These are phyloP conservation scores for Thereva nobilitata DNA, from an alignment of 2,888 invertebrate species.

Conservation along the genomic window DNA sequence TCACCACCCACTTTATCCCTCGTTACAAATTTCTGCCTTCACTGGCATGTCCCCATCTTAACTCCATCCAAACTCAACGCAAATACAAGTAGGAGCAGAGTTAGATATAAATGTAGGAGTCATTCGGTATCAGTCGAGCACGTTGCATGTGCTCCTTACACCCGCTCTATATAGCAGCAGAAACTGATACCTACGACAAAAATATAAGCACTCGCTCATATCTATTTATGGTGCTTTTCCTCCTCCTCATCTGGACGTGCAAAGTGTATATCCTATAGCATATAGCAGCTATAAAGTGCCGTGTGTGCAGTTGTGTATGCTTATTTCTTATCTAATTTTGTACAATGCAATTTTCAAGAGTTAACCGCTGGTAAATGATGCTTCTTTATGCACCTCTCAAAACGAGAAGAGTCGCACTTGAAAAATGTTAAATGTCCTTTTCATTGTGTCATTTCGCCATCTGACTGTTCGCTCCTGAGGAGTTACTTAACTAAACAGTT, in stretches of 20 bases:
- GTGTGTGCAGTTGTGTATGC: slow-evolving; percentile 28
- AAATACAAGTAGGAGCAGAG: slow-evolving; percentile 33
- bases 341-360: slow-evolving; percentile 36
- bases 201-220: slow-evolving; percentile 28
- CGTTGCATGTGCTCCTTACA: slow-evolving; percentile 32
- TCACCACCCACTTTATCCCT: slow-evolving; percentile 40
- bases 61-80: slow-evolving; percentile 30
- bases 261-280: slow-evolving; percentile 16
- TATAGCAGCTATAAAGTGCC: background rate
- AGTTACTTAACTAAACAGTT: slow-evolving; percentile 34
- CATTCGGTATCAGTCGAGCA: slow-evolving; percentile 33
- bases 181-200: slow-evolving; percentile 30
- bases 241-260: slow-evolving; percentile 33
- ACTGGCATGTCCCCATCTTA: slow-evolving; percentile 16
- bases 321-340: slow-evolving; percentile 34
- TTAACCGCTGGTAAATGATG: slow-evolving; percentile 27
- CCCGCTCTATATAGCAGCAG: slow-evolving; percentile 5
- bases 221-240: slow-evolving; percentile 34
- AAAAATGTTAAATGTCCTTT: slow-evolving; percentile 34
- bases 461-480: slow-evolving; percentile 15
- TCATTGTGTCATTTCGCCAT: slow-evolving; percentile 35
- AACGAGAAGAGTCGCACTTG: slow-evolving; percentile 31
- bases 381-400: slow-evolving; percentile 28
- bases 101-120: slow-evolving; percentile 34
- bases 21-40: slow-evolving; percentile 35